Base-by-base conservation (phyloP, 2,113 vertebrate genomes). In the Casuarius casuarius region DNA sequence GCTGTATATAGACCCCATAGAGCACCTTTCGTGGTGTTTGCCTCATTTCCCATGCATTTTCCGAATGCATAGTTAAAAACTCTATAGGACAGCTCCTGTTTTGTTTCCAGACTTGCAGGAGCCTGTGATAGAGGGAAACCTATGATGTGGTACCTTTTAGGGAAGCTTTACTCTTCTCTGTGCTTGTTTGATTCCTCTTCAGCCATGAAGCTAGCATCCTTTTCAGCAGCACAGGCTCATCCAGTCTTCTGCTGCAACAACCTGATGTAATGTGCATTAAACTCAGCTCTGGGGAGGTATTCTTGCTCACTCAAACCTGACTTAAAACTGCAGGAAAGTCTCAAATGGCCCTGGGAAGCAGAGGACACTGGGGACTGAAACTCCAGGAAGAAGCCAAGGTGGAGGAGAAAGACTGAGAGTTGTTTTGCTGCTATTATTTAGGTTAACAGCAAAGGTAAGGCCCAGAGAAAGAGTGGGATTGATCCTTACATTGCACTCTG, bases 21-120 rank as follows among this genome's bases (percentile, higher is more conserved):
- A 78, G 70, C 35, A 20, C 26, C 75, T 75, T 79, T 83, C 73
- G 35, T 85, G 4, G 1, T 49, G 18, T 66, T 90, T 85, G 71
- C 48, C 0, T 83, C 61, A 21, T 72, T 92, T 71, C 44, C 48
- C 59, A 42, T 7, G 19, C 11, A 9, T 87, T 87, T 85, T 88
- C 71, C 63, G 87, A 44, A 66, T 63, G 77, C 71, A 54, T 83
- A 58, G 67, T 95, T 90, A 93, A 83, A 82, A 93, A 90, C 58
- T 79, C 31, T 0, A 62, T 26, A 84, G 78, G 77, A 83, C 59
- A 79, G 72, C 84, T 92, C 71, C 87, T 83, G 38, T 80, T 94
- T 94, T 87, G 83, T 89, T 91, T 89, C 51, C 71, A 51, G 71
- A 89, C n/a, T 56, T 59, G 54, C 81, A 89, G 87, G 71, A 89